A percentile compares a stretch with the other conserved stretches of the same genome.
These are phyloP conservation scores for Drosophila pseudotalamancana DNA, from an alignment of 2,888 invertebrate genomes.

Conservation along the genomic window DNA sequence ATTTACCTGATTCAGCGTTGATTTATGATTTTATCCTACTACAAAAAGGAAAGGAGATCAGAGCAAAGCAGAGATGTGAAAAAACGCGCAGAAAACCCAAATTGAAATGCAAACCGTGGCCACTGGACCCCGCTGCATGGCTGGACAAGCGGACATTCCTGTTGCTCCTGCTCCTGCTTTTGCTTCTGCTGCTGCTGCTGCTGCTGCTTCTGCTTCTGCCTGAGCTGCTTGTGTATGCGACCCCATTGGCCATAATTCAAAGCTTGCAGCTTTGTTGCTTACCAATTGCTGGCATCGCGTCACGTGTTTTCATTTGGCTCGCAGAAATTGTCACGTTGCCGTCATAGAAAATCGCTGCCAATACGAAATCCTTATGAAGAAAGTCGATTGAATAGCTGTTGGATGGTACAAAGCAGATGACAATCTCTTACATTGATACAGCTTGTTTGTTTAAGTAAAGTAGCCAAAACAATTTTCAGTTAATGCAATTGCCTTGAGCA, in stretches of 20 bases:
- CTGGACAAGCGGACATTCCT: slow-evolving; percentile 11
- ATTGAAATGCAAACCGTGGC: slow-evolving; percentile 76
- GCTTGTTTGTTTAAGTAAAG: slow-evolving; percentile 1
- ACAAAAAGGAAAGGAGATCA: not conserved
- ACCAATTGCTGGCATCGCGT: slow-evolving; percentile 67
- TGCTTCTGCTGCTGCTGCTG: slow-evolving; percentile 17
- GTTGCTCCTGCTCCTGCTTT: not conserved
- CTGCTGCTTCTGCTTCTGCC: slow-evolving; percentile 1
- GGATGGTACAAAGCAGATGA: not conserved
- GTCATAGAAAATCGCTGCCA: slow-evolving; percentile 60
- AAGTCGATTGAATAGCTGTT: slow-evolving; percentile 27
- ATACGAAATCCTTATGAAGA: slow-evolving; percentile 70
- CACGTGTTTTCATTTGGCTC: slow-evolving; percentile 76
- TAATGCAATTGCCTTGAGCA: not conserved
- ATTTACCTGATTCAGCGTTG: slow-evolving; percentile 80
- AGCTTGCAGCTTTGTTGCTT: slow-evolving; percentile 70
- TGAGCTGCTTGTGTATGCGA: slow-evolving; percentile 53
- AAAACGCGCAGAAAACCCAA: slow-evolving; percentile 45
- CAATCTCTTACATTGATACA: slow-evolving; percentile 23
- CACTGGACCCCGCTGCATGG: slow-evolving; percentile 28
- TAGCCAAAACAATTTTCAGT: not conserved
- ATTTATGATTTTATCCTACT: slow-evolving; percentile 77
- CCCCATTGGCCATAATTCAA: slow-evolving; percentile 69
- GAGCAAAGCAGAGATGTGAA: slow-evolving; percentile 1
- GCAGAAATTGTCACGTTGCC: slow-evolving; percentile 66